Evolutionary conservation across 2,797 vertebrate species (phyloP).

Genomic region (Enteromius treurensis): DNA sequence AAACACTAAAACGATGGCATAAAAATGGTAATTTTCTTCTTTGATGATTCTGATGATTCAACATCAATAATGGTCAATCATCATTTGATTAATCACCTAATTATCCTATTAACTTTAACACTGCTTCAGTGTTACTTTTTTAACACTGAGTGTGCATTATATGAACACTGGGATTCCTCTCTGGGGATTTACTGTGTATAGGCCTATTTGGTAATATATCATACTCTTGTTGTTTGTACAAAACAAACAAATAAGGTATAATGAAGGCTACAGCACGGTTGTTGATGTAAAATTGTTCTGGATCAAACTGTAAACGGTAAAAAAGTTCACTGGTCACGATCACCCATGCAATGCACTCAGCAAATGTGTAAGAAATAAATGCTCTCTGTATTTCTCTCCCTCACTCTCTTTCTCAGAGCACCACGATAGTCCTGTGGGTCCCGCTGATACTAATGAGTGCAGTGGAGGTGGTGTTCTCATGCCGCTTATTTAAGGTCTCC

Average conservation of each 20-base stretch:
- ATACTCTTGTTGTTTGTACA: not conserved
- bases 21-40: no score
- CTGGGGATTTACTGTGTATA: no score
- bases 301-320: not conserved
- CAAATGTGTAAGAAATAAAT: not conserved
- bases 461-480: constrained; percentile 78
- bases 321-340: not conserved
- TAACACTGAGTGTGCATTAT: no score
- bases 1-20: no score
- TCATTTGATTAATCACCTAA: no score
- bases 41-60: no score
- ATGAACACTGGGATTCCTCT: no score
- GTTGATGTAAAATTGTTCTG: not conserved
- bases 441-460: constrained; percentile 83
- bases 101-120: no score
- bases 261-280: not conserved
- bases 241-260: no score
- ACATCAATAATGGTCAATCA: no score
- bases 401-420: constrained; percentile 77
- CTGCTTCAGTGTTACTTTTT: no score
- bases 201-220: not conserved
- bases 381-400: not conserved
- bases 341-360: not conserved
- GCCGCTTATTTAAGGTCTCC: constrained; percentile 62
- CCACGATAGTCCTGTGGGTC: constrained; percentile 88